Evolutionary conservation across 2,797 vertebrate species (phyloP), one percentile per base, ranked within the genome.

Genomic region (Xerus rutilus): DNA sequence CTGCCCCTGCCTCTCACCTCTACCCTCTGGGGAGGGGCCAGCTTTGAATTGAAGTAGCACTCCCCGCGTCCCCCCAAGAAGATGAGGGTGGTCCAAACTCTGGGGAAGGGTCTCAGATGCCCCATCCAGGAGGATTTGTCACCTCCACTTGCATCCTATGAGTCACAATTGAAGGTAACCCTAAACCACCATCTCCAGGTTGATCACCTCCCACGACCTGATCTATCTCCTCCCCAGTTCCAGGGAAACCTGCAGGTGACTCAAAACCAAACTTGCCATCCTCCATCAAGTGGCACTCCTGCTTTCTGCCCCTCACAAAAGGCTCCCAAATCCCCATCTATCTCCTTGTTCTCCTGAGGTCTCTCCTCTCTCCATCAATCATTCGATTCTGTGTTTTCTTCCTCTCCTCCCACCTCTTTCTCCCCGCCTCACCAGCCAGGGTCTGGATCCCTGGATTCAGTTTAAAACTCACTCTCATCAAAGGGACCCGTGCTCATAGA

Each of bases 351-450:
- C 7, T 35, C 49, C 52, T 7, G 4, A 1, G 20, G 18, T 43
- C 23, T 54, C 30, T 54, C 9, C 28, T 57, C 52, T 30, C 59
- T 49, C n/a, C 2, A 2, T 0, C 0, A 32, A 2, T 21, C 45
- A 57, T 25, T 30, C 21, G 11, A 18, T 28, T 43, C 54, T 5
- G 1, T 1, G 3, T 3, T n/a, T 25, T 23, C 65, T 73, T 69
- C 21, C 25, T 25, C 25, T 62, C 59, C 59, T 12, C 0, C 0
- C 3, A 0, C 21, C 64, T 30, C 52, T 64, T 25, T 4, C 35
- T 78, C 64, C 62, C 28, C 32, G 35, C 1, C 2, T 9, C 0
- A 1, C 32, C 72, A 23, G 12, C 52, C 21, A 23, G 85, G 21
- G 18, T 57, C 83, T n/a, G 12, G 82, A 39, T 86, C 64, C 67